phyloP scores from a whole-genome alignment of 2,797 vertebrate species.

The Muscicapa striata region DNA sequence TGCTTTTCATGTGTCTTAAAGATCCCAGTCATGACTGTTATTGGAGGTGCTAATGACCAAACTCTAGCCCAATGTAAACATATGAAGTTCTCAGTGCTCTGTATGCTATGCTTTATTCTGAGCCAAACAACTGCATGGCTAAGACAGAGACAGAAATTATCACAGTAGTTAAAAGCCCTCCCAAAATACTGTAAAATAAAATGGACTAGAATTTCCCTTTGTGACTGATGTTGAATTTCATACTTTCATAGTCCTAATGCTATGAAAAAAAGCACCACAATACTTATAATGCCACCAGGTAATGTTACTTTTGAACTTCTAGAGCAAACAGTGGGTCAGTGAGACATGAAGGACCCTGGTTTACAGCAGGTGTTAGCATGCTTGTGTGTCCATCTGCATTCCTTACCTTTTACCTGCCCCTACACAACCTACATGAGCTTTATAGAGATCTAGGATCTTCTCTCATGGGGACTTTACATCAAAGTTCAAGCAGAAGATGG shows the following conservation, averaged over 20 bases:
- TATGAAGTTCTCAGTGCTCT: background rate
- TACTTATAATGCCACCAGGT: background rate
- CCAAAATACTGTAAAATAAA: background rate
- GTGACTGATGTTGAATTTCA: background rate
- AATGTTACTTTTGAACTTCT: background rate
- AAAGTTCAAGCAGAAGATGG: background rate
- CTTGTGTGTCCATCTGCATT: background rate
- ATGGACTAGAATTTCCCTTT: background rate
- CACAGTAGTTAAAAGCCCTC: background rate
- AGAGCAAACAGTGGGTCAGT: background rate
- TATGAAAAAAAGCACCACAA: background rate
- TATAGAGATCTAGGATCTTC: background rate
- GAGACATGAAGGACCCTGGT: background rate
- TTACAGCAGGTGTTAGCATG: background rate
- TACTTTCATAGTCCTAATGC: background rate
- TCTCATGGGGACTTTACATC: background rate
- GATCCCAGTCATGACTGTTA: background rate
- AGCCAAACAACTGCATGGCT: background rate
- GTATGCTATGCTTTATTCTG: background rate
- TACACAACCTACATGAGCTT: background rate
- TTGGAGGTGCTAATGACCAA: background rate
- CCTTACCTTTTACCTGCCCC: background rate
- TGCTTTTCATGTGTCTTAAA: background rate
- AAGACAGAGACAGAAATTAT: background rate
- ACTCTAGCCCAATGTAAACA: background rate